Percentiles rank a stretch among this genome's conserved stretches.
Conservation (phyloP, 1,140 invertebrate species). For the Drosophila pruinosa region DNA sequence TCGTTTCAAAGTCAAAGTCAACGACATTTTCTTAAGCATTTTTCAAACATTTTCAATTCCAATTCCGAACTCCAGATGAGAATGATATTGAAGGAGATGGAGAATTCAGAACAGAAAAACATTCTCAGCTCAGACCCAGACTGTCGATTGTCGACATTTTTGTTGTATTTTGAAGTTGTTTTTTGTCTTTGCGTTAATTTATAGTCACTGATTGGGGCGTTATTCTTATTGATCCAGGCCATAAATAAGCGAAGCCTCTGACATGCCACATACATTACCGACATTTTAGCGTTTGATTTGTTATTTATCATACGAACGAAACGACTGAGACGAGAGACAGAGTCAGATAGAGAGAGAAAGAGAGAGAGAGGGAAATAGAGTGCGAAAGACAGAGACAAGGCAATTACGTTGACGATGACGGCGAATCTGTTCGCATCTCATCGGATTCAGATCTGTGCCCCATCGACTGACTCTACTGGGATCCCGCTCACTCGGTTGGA, state of each 20-base stretch:
- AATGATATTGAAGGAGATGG: neutral
- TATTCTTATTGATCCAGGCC: constrained; percentile 83
- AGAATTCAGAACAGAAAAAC: constrained; percentile 46
- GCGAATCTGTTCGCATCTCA: constrained; percentile 73
- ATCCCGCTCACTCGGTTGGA: neutral
- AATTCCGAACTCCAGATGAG: constrained; percentile 9
- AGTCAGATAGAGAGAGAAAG: constrained; percentile 16
- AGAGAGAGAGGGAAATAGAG: constrained; percentile 10
- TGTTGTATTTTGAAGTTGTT: constrained; percentile 56
- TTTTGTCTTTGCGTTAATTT: constrained; percentile 81
- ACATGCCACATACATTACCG: constrained; percentile 81
- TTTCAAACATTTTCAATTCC: constrained; percentile 19
- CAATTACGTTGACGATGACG: constrained; percentile 45
- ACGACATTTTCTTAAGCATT: constrained; percentile 34
- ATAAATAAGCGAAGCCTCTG: constrained; percentile 81
- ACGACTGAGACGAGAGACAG: constrained; percentile 3
- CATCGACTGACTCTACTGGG: constrained; percentile 22
- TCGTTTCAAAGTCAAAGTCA: constrained; percentile 12
- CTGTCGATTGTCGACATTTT: constrained; percentile 57
- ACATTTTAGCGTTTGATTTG: constrained; percentile 83
- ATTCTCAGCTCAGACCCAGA: constrained; percentile 66
- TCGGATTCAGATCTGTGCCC: constrained; percentile 49
- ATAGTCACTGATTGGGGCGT: constrained; percentile 82
- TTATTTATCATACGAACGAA: constrained; percentile 80
- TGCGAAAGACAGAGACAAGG: neutral